Evolutionary conservation across 2,888 invertebrate species (phyloP).

Genomic region (Dysmachus trigonus): DNA sequence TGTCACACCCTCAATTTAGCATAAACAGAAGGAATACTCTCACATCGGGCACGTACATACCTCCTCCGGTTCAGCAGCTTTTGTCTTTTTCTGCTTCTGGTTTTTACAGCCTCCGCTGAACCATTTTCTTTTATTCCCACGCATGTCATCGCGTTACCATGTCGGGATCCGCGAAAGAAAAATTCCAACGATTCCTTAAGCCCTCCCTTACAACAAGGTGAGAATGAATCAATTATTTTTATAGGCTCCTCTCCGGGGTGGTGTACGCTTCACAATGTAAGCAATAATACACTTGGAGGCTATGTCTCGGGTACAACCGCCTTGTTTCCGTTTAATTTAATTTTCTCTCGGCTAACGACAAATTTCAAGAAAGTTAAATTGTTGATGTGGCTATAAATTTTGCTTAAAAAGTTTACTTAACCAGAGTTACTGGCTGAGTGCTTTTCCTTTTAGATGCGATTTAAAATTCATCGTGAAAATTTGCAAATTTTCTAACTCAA

Average conservation of each 20-base stretch:
- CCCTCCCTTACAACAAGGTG: not conserved
- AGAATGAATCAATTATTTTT: constrained; percentile 28
- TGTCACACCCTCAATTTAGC: constrained; percentile 37
- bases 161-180: not conserved
- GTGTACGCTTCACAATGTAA: not conserved
- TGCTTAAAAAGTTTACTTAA: not conserved
- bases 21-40: constrained; percentile 14
- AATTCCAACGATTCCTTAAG: not conserved
- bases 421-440: not conserved
- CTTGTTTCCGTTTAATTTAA: not conserved
- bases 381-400: not conserved
- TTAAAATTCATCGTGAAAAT: not conserved
- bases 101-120: not conserved
- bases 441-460: not conserved
- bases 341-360: not conserved
- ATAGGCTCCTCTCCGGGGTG: not conserved
- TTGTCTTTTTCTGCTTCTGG: not conserved
- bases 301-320: not conserved
- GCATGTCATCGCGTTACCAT: not conserved
- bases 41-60: not conserved
- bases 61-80: not conserved
- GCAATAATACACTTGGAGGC: not conserved
- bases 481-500: not conserved
- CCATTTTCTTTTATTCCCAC: not conserved
- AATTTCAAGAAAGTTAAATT: not conserved